These are phyloP conservation scores for Myotis daubentonii DNA, from an alignment of 2,797 vertebrate genomes.

Conservation along the genomic window DNA sequence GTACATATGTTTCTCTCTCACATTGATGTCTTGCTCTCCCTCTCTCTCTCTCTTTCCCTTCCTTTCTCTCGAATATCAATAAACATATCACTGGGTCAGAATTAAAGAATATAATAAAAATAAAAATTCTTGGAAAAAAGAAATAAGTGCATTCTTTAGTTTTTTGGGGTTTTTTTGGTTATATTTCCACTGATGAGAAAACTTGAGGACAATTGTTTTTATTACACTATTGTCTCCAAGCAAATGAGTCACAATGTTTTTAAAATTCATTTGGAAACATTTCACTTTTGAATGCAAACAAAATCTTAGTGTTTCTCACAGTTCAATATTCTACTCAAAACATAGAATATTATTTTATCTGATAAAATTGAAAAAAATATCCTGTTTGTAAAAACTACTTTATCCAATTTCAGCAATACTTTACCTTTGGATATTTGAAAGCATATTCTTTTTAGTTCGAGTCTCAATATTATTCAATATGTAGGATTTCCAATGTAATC, in stretches of 20 bases:
- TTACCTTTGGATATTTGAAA: neutral
- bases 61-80: neutral
- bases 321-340: neutral
- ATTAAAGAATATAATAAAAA: neutral
- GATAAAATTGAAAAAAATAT: constrained; percentile 4
- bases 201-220: neutral
- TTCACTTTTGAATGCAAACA: neutral
- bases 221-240: neutral
- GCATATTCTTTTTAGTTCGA: neutral
- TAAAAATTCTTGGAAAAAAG: neutral
- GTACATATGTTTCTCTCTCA: too few relatives aligned
- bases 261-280: neutral
- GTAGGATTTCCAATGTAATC: neutral
- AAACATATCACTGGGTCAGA: neutral
- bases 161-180: neutral
- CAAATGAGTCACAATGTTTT: neutral
- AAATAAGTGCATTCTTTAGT: neutral
- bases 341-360: neutral
- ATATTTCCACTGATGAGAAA: neutral
- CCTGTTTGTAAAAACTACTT: neutral
- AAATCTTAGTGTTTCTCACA: neutral
- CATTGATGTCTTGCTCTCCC: neutral
- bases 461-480: neutral
- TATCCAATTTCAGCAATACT: neutral
- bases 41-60: neutral